Evolutionary conservation across 2,797 vertebrate species (phyloP).

Genomic region (Dallia pectoralis): DNA sequence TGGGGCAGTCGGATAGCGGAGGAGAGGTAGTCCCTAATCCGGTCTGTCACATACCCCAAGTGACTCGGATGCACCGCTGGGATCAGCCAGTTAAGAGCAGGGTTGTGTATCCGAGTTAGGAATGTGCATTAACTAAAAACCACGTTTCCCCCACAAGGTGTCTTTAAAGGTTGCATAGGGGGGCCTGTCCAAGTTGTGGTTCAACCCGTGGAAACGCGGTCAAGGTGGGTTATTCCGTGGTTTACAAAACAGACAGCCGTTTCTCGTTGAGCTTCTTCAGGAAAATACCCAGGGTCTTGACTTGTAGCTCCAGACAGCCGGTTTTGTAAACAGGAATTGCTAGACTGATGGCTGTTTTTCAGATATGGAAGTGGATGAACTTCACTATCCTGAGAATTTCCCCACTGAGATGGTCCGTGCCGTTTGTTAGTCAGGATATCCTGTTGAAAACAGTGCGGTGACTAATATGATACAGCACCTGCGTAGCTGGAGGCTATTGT

Average conservation of each 20-base stretch:
- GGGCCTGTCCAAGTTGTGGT: too few species aligned
- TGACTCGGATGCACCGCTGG: too few species aligned
- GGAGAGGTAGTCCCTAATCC: too few species aligned
- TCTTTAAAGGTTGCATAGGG: too few species aligned
- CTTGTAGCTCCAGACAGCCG: constrained; percentile 47
- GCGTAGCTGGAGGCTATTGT: constrained; percentile 10
- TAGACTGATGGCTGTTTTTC: constrained; percentile 35
- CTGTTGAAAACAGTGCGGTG: constrained; percentile 32
- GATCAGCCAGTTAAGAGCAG: too few species aligned
- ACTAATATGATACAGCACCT: constrained; percentile 35
- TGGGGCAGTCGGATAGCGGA: too few species aligned
- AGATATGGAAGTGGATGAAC: constrained; percentile 24
- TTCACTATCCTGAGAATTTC: constrained; percentile 35
- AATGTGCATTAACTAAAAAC: too few species aligned
- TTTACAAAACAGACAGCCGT: neutral
- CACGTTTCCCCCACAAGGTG: too few species aligned
- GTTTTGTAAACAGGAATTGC: constrained; percentile 67
- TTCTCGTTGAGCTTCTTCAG: constrained; percentile 41
- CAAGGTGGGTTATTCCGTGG: too few species aligned
- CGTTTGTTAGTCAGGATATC: constrained; percentile 57
- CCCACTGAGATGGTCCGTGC: constrained; percentile 40
- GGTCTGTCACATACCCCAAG: too few species aligned
- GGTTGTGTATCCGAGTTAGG: too few species aligned
- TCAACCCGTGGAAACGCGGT: too few species aligned
- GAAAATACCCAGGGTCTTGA: constrained; percentile 35